Evolutionary conservation across 1,140 invertebrate species (phyloP), one percentile per base, ranked within the genome.

Genomic region (Sarcophaga peregrina): DNA sequence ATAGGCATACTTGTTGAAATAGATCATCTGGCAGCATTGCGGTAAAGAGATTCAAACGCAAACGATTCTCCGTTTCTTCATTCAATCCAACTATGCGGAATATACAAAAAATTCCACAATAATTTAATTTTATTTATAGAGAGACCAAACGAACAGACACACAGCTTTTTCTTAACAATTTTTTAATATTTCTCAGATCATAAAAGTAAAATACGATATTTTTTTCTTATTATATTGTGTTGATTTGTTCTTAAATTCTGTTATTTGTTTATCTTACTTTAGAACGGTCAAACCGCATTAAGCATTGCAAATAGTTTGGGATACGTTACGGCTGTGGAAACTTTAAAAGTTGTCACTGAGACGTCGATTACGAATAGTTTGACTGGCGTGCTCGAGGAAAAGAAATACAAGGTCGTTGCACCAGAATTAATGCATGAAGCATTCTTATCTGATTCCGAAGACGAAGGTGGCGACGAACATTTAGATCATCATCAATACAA

Each of bases 371-470:
- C 94, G 73, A 97, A 94, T 72, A 96, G 93, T 84, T 87, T 92
- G 74, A 93, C 93, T 45, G 92, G 87, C 45, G 10, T 92, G 90
- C 47, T 87, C 9, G 86, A 88, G 90, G 98, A 99, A 88, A 68
- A 68, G n/a, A 98, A 99, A 91, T 99, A 99, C 91, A 95, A 96
- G 91, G 98, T 99, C 20, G 95, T 98, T 76, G 96, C 97, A 58
- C 98, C 98, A 0, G 98, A 99, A 92, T 95, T 97, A 47, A 99
- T 99, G 98, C 97, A 99, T 89, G 98, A 99, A 91, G 97, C 97
- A 48, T 97, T 99, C 91, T 97, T 99, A 93, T 98, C 97, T 72
- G 98, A 99, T 91, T 99, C 97, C 45, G 98, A 99, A 91, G 98
- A 99, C 91, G 98, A 99, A 94, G 97, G 96, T 91, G 97, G 96